phyloP scores from a whole-genome alignment of 2,797 vertebrate genomes.

The Hippopotamyrus pictus region DNA sequence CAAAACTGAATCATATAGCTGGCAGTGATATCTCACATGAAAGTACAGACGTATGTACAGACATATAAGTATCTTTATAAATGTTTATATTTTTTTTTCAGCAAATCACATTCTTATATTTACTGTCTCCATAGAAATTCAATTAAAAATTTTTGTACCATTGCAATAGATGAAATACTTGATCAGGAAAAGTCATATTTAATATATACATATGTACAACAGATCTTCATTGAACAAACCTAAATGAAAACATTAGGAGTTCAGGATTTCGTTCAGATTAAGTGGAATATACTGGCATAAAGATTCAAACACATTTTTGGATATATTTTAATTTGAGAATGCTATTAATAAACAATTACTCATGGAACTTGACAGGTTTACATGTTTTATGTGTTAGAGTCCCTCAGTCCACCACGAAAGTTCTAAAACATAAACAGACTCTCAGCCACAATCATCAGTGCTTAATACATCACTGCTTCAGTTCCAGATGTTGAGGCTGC shows the following conservation, averaged over 20 bases:
- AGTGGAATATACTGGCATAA: not conserved
- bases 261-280: not conserved
- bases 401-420: not conserved
- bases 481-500: not conserved
- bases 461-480: not conserved
- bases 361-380: not conserved
- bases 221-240: not conserved
- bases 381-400: not conserved
- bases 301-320: not conserved
- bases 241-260: not conserved
- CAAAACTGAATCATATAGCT: not conserved
- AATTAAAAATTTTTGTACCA: not conserved
- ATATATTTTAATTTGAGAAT: not conserved
- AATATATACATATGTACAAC: not conserved
- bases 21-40: not conserved
- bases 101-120: conserved; percentile 8
- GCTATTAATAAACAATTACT: not conserved
- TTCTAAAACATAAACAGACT: not conserved
- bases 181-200: not conserved
- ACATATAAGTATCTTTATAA: not conserved
- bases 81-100: not conserved
- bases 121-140: not conserved
- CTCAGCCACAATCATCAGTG: not conserved
- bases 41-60: not conserved
- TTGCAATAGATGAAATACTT: not conserved